Evolutionary conservation across 1,140 invertebrate genomes (phyloP).

Genomic region (Drosophila quadrilineata): DNA sequence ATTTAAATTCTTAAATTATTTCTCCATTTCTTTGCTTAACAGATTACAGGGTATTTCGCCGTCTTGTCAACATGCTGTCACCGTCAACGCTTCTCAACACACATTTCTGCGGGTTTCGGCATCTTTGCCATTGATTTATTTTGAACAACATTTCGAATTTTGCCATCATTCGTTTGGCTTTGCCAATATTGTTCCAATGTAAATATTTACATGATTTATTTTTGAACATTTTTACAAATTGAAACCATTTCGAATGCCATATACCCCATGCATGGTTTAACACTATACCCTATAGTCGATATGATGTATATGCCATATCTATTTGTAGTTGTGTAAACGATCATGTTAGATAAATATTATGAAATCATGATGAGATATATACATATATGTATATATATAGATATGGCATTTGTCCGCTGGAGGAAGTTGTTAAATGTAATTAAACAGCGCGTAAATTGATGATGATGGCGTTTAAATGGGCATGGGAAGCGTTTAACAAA

Average conservation of each 20-base stretch:
- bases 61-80: too few relatives aligned
- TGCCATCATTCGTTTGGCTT: slow-evolving; percentile 5
- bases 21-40: too few relatives aligned
- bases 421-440: slow-evolving; percentile 32
- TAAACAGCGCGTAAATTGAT: slow-evolving; percentile 37
- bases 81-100: neutral
- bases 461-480: slow-evolving; percentile 41
- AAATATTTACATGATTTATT: slow-evolving; percentile 76
- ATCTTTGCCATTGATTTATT: slow-evolving; percentile 36
- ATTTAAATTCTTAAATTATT: too few relatives aligned
- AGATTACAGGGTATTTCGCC: neutral
- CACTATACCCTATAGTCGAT: slow-evolving; percentile 14
- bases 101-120: neutral
- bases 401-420: slow-evolving; percentile 22
- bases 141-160: slow-evolving; percentile 18
- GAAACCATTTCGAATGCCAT: slow-evolving; percentile 2
- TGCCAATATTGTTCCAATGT: slow-evolving; percentile 55
- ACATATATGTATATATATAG: neutral
- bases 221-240: slow-evolving; percentile 61
- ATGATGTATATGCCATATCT: slow-evolving; percentile 10
- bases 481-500: slow-evolving; percentile 35
- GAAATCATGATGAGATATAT: too few relatives aligned
- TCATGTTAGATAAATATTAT: slow-evolving; percentile 70
- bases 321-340: slow-evolving; percentile 24
- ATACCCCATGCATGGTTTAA: slow-evolving; percentile 18